Evolutionary conservation across 1,140 invertebrate species (phyloP).

Genomic region (Aplysia californica): DNA sequence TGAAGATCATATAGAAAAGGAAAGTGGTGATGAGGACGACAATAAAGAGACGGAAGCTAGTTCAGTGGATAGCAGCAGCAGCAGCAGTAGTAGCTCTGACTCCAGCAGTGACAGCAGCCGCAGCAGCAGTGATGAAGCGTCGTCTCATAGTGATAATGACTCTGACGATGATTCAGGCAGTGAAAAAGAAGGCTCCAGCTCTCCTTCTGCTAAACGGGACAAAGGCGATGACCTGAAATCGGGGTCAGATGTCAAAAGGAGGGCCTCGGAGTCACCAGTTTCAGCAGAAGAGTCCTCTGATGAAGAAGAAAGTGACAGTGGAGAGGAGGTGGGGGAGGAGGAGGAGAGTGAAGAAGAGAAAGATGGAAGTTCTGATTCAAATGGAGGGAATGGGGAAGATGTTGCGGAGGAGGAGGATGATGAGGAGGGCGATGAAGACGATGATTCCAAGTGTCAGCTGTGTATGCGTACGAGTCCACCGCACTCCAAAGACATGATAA

Average conservation of each 20-base stretch:
- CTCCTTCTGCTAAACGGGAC: no score
- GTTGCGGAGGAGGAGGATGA: background rate
- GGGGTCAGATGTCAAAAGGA: no score
- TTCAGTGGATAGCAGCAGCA: background rate
- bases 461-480: constrained; percentile 18
- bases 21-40: no score
- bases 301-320: background rate
- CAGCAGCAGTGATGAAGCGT: background rate
- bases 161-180: background rate
- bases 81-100: background rate
- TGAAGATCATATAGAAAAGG: no score
- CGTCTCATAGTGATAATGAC: background rate
- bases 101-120: background rate
- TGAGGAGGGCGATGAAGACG: constrained; percentile 2
- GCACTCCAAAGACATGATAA: constrained; percentile 13
- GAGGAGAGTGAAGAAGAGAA: background rate
- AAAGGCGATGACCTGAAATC: no score
- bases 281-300: no score
- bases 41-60: no score
- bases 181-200: background rate
- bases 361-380: background rate
- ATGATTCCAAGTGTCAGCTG: constrained; percentile 22
- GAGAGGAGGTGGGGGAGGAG: background rate
- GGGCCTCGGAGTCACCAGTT: no score
- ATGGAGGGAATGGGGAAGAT: background rate